Evolutionary conservation across 2,113 vertebrate genomes (phyloP).

Genomic region (Brachionichthys hirsutus): DNA sequence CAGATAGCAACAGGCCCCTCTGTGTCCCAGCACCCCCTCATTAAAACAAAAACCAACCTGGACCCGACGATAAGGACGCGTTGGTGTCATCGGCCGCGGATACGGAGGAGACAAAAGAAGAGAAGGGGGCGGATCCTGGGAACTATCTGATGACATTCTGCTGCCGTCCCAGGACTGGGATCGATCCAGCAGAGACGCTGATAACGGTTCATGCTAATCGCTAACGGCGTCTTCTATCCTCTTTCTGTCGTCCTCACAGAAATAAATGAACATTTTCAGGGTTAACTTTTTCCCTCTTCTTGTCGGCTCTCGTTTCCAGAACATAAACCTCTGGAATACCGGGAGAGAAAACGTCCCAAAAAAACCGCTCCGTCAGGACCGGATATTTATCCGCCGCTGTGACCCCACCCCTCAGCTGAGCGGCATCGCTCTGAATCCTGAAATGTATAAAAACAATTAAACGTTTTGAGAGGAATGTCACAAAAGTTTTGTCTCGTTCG

Average conservation of each 20-base stretch:
- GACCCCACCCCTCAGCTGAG: too few relatives aligned
- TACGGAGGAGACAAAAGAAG: constrained; percentile 45
- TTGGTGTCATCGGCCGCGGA: constrained; percentile 49
- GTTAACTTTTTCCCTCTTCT: too few relatives aligned
- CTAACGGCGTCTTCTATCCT: too few relatives aligned
- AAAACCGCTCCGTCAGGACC: too few relatives aligned
- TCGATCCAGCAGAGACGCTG: constrained; percentile 11
- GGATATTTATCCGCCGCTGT: too few relatives aligned
- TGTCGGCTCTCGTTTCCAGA: too few relatives aligned
- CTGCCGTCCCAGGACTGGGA: constrained; percentile 11
- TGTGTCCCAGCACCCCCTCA: constrained; percentile 44
- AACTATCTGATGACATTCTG: constrained; percentile 47
- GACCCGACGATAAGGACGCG: constrained; percentile 54
- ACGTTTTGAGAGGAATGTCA: constrained; percentile 39
- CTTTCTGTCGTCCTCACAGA: too few relatives aligned
- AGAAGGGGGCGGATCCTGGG: constrained; percentile 45
- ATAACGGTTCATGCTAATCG: too few relatives aligned
- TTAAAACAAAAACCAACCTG: constrained; percentile 63
- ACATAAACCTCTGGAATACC: too few relatives aligned
- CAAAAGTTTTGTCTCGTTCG: constrained; percentile 35
- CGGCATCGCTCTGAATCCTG: neutral
- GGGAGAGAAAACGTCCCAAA: too few relatives aligned
- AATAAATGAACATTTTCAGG: too few relatives aligned
- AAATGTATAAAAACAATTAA: neutral
- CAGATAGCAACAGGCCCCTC: constrained; percentile 51